A percentile compares a stretch with the other conserved stretches of the same genome.
Evolutionary conservation across 2,113 vertebrate species (phyloP).

Genomic region (Maccullochella peelii): DNA sequence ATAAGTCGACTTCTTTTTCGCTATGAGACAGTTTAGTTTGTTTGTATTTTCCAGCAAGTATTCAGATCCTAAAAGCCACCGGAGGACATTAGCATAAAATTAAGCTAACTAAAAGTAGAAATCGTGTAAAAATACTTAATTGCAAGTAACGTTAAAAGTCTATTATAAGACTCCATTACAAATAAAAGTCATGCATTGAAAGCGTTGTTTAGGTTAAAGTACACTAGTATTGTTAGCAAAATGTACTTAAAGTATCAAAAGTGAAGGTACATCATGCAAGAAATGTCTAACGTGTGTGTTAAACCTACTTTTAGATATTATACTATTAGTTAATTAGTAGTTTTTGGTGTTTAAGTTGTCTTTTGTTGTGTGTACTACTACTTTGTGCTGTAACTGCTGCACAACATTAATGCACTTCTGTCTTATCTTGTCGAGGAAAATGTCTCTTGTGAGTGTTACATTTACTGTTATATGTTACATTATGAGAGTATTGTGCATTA

Average conservation of each 20-base stretch:
- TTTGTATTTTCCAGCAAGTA: background rate
- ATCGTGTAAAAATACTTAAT: background rate
- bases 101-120: background rate
- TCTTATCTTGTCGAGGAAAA: no score
- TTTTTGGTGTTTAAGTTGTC: background rate
- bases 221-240: background rate
- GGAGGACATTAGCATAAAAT: no score
- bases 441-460: no score
- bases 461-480: no score
- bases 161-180: background rate
- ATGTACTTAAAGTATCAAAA: background rate
- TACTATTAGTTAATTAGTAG: background rate
- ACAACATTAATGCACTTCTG: no score
- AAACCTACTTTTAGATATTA: background rate
- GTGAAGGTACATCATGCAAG: background rate
- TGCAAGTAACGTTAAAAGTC: background rate
- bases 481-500: no score
- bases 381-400: no score
- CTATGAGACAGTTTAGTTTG: background rate
- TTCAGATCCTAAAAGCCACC: background rate
- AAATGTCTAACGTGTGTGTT: background rate
- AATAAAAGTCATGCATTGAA: background rate
- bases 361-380: no score
- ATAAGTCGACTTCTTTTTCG: no score
- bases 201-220: background rate